phyloP scores from a whole-genome alignment of 2,113 vertebrate species.

The Pterocles burchelli region DNA sequence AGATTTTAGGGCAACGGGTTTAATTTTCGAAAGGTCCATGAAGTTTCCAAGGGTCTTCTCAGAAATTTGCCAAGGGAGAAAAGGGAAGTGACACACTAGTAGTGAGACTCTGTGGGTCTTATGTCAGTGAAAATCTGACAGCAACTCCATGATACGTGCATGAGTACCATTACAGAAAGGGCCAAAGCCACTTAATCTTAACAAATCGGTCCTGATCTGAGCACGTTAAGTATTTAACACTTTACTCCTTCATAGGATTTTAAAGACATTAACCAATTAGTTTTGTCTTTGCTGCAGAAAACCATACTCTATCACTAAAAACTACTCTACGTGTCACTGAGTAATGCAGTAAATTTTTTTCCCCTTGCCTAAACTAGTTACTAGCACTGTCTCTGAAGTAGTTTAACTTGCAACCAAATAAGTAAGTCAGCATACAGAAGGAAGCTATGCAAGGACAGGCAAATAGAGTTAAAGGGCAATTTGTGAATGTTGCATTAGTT shows the following conservation, averaged over 20 bases:
- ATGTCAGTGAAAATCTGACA: neutral
- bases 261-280: neutral
- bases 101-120: neutral
- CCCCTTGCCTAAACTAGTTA: neutral
- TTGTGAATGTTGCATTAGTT: neutral
- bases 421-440: neutral
- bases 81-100: neutral
- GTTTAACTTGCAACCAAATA: neutral
- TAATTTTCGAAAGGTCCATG: neutral
- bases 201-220: neutral
- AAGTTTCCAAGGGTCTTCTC: neutral
- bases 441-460: neutral
- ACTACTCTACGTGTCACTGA: neutral
- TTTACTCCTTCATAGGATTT: neutral
- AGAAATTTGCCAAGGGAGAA: neutral
- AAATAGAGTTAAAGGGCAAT: neutral
- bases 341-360: neutral
- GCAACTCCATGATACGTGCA: neutral
- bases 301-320: neutral
- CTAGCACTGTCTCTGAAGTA: neutral
- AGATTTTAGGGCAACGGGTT: rapidly evolving
- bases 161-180: neutral
- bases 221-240: neutral
- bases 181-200: neutral
- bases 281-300: neutral